A percentile compares a stretch with the other conserved stretches of the same genome.
Evolutionary conservation across 2,113 vertebrate species (phyloP).

Genomic region (Lophochroa leadbeateri): DNA sequence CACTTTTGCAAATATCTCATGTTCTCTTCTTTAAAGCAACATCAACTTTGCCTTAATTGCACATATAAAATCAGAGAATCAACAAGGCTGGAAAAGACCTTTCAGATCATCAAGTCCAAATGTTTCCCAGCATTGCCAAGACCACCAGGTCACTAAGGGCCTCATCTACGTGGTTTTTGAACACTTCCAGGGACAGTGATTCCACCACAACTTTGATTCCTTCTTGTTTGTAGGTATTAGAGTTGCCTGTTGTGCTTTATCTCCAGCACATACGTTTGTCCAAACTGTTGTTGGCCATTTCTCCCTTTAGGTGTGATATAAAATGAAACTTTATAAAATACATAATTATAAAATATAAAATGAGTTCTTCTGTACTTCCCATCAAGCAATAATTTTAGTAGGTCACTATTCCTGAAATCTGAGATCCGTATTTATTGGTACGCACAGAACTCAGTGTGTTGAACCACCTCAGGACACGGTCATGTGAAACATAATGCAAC

Average conservation of each 20-base stretch:
- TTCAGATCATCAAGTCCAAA: not conserved
- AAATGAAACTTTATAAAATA: not conserved
- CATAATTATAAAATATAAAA: too few species aligned
- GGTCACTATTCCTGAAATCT: not conserved
- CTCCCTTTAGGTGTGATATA: not conserved
- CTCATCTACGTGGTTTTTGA: not conserved
- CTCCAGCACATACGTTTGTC: not conserved
- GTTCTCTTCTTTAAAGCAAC: not conserved
- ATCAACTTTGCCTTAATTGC: not conserved
- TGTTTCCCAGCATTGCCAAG: not conserved
- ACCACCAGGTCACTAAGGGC: not conserved
- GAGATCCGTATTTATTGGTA: not conserved
- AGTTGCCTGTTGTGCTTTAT: not conserved
- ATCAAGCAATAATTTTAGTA: not conserved
- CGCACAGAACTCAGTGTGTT: not conserved
- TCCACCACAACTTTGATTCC: not conserved
- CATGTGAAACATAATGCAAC: conserved; percentile 38
- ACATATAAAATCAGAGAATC: not conserved
- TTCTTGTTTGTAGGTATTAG: not conserved
- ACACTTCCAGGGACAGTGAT: not conserved
- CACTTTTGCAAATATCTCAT: not conserved
- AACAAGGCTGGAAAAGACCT: not conserved
- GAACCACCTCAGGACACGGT: not conserved
- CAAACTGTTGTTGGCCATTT: not conserved
- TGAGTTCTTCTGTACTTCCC: not conserved